These are phyloP conservation scores for Callinectes sapidus DNA, from an alignment of 2,888 invertebrate genomes.

Conservation along the genomic window DNA sequence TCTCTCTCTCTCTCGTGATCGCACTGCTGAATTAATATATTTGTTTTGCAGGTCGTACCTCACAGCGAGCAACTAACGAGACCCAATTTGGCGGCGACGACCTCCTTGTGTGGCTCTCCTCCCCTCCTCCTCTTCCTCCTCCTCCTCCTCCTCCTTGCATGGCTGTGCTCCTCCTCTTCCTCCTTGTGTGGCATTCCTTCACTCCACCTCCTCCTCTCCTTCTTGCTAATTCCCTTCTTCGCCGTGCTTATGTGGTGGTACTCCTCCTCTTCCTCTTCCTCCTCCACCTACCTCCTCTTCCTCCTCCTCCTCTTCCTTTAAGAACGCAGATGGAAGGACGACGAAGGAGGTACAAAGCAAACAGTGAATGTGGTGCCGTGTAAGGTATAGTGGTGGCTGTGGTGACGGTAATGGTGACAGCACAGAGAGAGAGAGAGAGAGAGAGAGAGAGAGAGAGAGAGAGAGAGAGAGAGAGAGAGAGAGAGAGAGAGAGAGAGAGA, in stretches of 20 bases:
- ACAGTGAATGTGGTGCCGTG: neutral
- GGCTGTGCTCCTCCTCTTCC: neutral
- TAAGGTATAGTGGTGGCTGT: neutral
- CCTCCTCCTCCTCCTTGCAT: neutral
- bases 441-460: too few relatives aligned
- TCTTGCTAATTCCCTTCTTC: neutral
- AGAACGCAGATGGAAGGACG: neutral
- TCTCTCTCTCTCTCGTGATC: neutral
- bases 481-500: neutral
- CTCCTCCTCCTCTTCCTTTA: neutral
- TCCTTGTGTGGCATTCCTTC: neutral
- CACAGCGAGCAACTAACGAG: neutral
- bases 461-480: neutral
- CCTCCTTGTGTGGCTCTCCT: neutral
- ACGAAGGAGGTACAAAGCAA: neutral
- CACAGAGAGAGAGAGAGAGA: neutral
- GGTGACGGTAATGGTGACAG: neutral
- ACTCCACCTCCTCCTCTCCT: neutral
- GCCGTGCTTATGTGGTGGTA: neutral
- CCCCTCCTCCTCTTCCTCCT: slow-evolving; percentile 14
- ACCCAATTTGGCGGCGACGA: neutral
- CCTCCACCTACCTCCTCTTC: slow-evolving; percentile 1
- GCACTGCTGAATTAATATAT: neutral
- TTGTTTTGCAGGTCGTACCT: slow-evolving; percentile 5
- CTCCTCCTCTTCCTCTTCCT: neutral